These are phyloP conservation scores for Anoura caudifer DNA, from an alignment of 2,113 vertebrate genomes.

Conservation along the genomic window DNA sequence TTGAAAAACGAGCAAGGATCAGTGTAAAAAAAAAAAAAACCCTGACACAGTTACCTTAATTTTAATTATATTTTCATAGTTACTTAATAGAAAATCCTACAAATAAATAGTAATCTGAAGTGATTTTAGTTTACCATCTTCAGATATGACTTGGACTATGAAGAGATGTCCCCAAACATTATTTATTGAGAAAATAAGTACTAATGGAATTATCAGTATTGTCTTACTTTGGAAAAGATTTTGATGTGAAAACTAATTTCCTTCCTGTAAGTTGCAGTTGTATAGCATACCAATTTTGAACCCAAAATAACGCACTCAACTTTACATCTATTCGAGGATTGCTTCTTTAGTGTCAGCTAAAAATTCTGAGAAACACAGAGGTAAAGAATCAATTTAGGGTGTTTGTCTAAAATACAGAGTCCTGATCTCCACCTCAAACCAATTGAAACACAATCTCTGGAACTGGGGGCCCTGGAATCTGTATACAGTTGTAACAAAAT, in stretches of 20 bases:
- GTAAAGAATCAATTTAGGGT: background rate
- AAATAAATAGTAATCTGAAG: slow-evolving; percentile 31
- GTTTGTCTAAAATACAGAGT: background rate
- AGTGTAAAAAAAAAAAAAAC: background rate
- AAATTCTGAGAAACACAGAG: background rate
- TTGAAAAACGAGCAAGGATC: slow-evolving; percentile 29
- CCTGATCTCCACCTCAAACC: background rate
- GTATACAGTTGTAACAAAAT: background rate
- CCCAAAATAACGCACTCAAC: slow-evolving; percentile 23
- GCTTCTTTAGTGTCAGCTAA: background rate
- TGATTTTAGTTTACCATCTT: slow-evolving; percentile 12
- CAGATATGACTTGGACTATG: background rate
- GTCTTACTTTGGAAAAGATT: background rate
- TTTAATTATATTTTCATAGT: slow-evolving; percentile 50
- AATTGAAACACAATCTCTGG: background rate
- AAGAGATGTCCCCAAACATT: background rate
- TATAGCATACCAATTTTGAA: slow-evolving; percentile 3
- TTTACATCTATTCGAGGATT: slow-evolving; percentile 10
- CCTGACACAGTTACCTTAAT: slow-evolving; percentile 29
- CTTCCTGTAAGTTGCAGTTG: background rate
- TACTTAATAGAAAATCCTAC: slow-evolving; percentile 1
- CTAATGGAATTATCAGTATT: slow-evolving; percentile 32
- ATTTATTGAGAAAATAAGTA: slow-evolving; percentile 45
- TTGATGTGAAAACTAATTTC: slow-evolving; percentile 20
- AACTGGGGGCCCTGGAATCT: background rate